Conservation (phyloP, 1,140 invertebrate species). For the Gonioctena quinquepunctata region DNA sequence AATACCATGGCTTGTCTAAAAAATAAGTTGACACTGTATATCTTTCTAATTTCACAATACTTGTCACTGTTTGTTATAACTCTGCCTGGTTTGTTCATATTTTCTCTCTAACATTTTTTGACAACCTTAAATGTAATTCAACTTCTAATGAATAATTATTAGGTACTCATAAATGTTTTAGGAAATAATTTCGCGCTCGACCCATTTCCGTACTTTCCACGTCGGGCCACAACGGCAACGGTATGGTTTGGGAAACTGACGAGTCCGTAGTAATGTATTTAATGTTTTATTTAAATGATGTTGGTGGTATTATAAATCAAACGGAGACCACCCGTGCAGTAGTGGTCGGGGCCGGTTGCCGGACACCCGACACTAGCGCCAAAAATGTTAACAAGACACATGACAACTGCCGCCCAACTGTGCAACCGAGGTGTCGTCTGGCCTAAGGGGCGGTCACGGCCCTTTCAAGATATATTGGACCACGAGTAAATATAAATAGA, state of each 20-base stretch:
- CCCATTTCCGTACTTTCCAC: not conserved
- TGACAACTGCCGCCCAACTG: slow-evolving; percentile 50
- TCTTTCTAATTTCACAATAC: too few species aligned
- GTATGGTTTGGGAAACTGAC: not conserved
- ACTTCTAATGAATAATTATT: too few species aligned
- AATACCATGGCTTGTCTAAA: too few species aligned
- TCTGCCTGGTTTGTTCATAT: too few species aligned
- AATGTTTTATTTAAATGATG: slow-evolving; percentile 52
- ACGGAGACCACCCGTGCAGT: slow-evolving; percentile 49
- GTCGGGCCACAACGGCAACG: not conserved
- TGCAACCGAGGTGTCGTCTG: slow-evolving; percentile 6
- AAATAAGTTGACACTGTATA: too few species aligned
- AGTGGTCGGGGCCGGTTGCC: slow-evolving; percentile 41
- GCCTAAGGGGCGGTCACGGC: slow-evolving; percentile 25
- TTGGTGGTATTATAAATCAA: slow-evolving; percentile 53
- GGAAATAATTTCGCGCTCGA: too few species aligned
- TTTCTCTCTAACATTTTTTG: too few species aligned
- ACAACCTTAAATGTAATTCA: too few species aligned
- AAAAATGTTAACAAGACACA: slow-evolving; percentile 57
- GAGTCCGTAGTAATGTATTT: slow-evolving; percentile 27
- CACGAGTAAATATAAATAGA: not conserved
- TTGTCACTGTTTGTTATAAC: too few species aligned
- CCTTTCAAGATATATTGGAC: not conserved
- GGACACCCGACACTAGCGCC: slow-evolving; percentile 52
- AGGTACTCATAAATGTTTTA: too few species aligned